These are phyloP conservation scores for Eumaeus atala DNA, from an alignment of 1,140 invertebrate genomes.

Conservation along the genomic window DNA sequence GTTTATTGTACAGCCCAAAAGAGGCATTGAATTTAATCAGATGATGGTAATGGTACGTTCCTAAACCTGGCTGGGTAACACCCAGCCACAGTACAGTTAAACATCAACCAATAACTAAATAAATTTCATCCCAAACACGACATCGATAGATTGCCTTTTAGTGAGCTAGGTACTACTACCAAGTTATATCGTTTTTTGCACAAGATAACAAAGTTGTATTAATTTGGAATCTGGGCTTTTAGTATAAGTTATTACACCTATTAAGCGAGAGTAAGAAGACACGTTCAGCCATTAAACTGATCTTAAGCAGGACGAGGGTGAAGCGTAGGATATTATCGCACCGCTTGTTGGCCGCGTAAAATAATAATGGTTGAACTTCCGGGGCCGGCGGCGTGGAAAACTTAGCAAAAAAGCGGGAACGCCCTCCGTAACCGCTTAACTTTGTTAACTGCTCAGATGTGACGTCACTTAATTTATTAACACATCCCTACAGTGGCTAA, in stretches of 20 bases:
- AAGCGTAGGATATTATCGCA: slow-evolving; percentile 70
- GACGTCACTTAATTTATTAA: slow-evolving; percentile 73
- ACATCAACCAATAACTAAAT: too few species aligned
- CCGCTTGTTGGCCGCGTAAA: slow-evolving; percentile 75
- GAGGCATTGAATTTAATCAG: too few species aligned
- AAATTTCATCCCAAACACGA: too few species aligned
- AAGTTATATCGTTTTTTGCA: neutral
- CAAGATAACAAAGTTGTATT: slow-evolving; percentile 25
- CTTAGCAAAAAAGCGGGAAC: slow-evolving; percentile 63
- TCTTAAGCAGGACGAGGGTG: slow-evolving; percentile 43
- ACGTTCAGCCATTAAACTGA: slow-evolving; percentile 64
- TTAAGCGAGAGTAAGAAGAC: slow-evolving; percentile 68
- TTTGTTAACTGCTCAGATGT: slow-evolving; percentile 59
- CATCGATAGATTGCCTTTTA: too few species aligned
- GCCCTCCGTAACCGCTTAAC: slow-evolving; percentile 47
- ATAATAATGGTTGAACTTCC: slow-evolving; percentile 75
- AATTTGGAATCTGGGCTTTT: slow-evolving; percentile 53
- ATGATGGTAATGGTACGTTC: too few species aligned
- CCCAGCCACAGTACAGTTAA: too few species aligned
- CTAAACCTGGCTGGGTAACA: too few species aligned
- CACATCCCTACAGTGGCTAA: slow-evolving; percentile 44
- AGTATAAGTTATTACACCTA: slow-evolving; percentile 68
- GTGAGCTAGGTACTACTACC: neutral
- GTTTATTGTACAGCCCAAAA: too few species aligned
- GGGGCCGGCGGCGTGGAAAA: slow-evolving; percentile 64